Evolutionary conservation across 2,888 invertebrate species (phyloP), one percentile per base, ranked within the genome.

Genomic region (Idaea straminata): DNA sequence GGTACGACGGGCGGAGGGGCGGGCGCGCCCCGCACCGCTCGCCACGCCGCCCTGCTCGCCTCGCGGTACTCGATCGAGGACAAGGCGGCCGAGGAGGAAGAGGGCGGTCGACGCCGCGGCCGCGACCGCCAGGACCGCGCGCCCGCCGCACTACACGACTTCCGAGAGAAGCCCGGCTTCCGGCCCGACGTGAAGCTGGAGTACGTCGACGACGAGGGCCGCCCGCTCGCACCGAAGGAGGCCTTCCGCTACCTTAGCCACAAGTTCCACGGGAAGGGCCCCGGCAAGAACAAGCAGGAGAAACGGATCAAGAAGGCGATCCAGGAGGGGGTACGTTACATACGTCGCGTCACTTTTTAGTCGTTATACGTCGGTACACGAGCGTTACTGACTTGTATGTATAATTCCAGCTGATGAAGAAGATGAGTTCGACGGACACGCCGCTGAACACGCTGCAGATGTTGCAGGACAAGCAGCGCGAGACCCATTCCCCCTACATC

Each of bases 181-280:
- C 96, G 97, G 81, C 99, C 99, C 1, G 97, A 97, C 85, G 96
- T 99, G 58, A 98, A 98, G 89, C 92, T 99, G 78, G 98, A 99
- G 84, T 99, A 99, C 87, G 98, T 98, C 72, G 99, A 99, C 89
- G 99, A 99, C 83, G 97, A 97, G 81, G 99, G 99, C 0, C 96
- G 98, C 65, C 94, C 97, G 76, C 94, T 99, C 68, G 97, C 96
- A 79, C 96, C 97, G 66, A 99, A 99, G 89, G 99, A 99, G 93
- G 99, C 99, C 62, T 99, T 99, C 92, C 94, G 97, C 74, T 98
- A 98, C 93, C 94, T 99, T 64, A 98, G 98, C 35, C 99, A 99
- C 89, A 98, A 99, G 92, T 99, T 99, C 93, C 99, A 99, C 92
- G 99, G 99, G 64, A 99, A 99, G 93, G 99, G 99, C 2, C 99